Evolutionary conservation across 2,113 vertebrate species (phyloP).

Genomic region (Hippopotamus amphibius): DNA sequence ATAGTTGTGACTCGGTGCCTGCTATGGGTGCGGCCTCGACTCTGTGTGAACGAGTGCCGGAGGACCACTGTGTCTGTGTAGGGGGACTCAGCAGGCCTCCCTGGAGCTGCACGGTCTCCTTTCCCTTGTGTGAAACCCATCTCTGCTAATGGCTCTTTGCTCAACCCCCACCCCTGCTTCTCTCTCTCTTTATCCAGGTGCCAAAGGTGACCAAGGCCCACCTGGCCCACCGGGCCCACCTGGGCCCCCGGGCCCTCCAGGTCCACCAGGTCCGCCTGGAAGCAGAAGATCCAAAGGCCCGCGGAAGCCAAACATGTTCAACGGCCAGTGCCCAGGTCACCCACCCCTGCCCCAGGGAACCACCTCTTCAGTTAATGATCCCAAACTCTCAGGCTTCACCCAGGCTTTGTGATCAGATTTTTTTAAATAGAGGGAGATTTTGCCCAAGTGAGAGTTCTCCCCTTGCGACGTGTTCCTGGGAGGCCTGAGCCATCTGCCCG

Average conservation of each 20-base stretch:
- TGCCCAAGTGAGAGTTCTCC: not conserved
- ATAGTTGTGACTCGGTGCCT: not conserved
- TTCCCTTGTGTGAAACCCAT: not conserved
- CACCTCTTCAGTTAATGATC: not conserved
- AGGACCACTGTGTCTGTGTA: not conserved
- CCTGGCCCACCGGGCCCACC: constrained; percentile 66
- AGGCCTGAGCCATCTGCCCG: not conserved
- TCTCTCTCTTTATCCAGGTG: constrained; percentile 58
- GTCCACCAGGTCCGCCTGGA: constrained; percentile 77
- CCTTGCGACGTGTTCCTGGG: not conserved
- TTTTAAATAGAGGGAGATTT: not conserved
- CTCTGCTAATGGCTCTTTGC: not conserved
- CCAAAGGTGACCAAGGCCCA: constrained; percentile 78
- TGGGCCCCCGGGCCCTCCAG: constrained; percentile 73
- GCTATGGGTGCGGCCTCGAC: not conserved
- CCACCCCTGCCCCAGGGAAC: not conserved
- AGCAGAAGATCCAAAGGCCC: constrained; percentile 77
- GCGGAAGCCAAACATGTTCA: constrained; percentile 70
- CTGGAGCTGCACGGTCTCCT: rapidly evolving
- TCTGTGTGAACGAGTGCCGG: not conserved
- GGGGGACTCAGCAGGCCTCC: not conserved
- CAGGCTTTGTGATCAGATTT: not conserved
- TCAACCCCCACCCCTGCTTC: not conserved
- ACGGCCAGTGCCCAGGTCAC: constrained; percentile 78
- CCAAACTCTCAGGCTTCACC: not conserved